Base-by-base conservation (phyloP, 2,113 vertebrate species). In the Equus quagga region DNA sequence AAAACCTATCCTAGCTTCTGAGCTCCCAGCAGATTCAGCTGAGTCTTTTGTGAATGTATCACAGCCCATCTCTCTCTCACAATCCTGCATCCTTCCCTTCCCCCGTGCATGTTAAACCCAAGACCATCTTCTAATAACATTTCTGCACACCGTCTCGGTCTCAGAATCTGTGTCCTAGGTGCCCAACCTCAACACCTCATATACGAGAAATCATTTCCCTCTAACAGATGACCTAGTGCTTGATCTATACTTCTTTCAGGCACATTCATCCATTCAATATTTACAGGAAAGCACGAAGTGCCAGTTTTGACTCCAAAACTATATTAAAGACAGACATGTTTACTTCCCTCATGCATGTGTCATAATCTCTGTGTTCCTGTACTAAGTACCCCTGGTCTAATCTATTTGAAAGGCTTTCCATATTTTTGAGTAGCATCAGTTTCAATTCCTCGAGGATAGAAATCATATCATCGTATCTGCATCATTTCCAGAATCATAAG, bases 401-500 rank as follows among this genome's bases (percentile, higher is more conserved):
- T 54, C 13, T 76, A 49, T 69, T 64, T 51, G 81, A 76, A 76
- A 96, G 14, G 3, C 12, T 51, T 73, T 81, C 44, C 36, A 17
- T 44, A 46, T 24, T 65, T 94, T 82, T 82, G 21, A 26, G 5
- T 36, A 36, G 2, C 36, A 69, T 80, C 58, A 49, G 6, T 62
- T 58, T 83, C 23, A 72, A 12, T 78, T 82, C 3, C 49, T 89
- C 5, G 5, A 72, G 12, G 23, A 49, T 18, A 82, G 26, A 64
- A 87, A 65, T 13, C 15, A 58, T 9, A 15, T 51, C 6, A 10
- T 73, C 6, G 6, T 56, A 60, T 5, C 4, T 89, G 19, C 8
- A 69, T 88, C 44, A 58, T 87, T 93, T 87, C 15, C n/a, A 84
- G 73, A 93, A 94, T 21, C 36, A 58, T 33, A 78, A 64, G n/a